Conservation (phyloP, 1,140 invertebrate genomes). For the Geopemphigus sp. region DNA sequence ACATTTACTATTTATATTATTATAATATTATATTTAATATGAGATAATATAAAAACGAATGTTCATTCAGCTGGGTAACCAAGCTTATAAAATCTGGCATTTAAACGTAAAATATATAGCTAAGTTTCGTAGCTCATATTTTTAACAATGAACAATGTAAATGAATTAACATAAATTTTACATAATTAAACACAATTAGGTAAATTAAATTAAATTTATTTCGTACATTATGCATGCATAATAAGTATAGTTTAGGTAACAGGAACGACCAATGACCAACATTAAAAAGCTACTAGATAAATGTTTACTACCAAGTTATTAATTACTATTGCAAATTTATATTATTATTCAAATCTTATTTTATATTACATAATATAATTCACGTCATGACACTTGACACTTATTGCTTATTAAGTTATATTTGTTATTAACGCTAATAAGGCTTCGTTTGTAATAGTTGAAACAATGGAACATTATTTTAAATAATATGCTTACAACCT, state of each 20-base stretch:
- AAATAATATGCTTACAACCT: not conserved
- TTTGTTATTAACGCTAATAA: not conserved
- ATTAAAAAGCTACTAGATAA: not conserved
- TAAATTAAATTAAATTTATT: not conserved
- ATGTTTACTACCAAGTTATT: not conserved
- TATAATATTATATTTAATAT: too few relatives aligned
- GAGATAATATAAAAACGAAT: too few relatives aligned
- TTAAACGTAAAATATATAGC: too few relatives aligned
- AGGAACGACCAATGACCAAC: not conserved
- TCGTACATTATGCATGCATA: not conserved
- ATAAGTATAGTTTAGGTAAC: not conserved
- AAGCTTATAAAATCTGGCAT: too few relatives aligned
- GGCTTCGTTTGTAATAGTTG: not conserved
- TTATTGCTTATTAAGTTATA: slow-evolving; percentile 21
- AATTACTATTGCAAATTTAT: not conserved
- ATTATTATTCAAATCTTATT: not conserved
- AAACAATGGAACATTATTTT: not conserved
- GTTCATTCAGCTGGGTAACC: too few relatives aligned
- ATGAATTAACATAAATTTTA: not conserved
- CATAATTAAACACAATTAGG: not conserved
- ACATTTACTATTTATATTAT: too few relatives aligned
- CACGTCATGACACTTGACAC: not conserved
- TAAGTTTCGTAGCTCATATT: too few relatives aligned
- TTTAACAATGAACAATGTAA: not conserved
- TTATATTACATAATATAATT: slow-evolving; percentile 8